Evolutionary conservation across 2,888 invertebrate species (phyloP).

Genomic region (Eupithecia abbreviata): DNA sequence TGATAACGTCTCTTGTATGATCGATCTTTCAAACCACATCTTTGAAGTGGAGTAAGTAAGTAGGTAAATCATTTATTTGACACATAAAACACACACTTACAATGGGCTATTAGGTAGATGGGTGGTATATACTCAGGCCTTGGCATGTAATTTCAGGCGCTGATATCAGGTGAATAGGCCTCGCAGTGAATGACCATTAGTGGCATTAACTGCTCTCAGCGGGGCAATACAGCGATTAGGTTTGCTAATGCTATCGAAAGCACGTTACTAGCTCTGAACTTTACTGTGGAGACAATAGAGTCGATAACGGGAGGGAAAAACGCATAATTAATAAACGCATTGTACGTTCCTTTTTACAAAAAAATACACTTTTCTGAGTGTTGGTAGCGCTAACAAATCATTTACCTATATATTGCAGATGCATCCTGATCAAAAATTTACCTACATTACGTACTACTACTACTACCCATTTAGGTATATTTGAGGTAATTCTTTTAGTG

Average conservation of each 20-base stretch:
- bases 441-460: background rate
- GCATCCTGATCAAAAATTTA: background rate
- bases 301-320: background rate
- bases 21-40: background rate
- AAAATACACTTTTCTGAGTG: background rate
- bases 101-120: background rate
- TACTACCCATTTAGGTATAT: background rate
- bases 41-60: background rate
- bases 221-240: conserved; percentile 72
- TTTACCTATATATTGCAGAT: background rate
- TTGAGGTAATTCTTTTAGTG: background rate
- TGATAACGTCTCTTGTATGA: background rate
- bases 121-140: background rate
- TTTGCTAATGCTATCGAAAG: conserved; percentile 64
- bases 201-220: conserved; percentile 63
- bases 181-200: conserved; percentile 49
- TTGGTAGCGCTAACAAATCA: background rate
- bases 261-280: conserved; percentile 29
- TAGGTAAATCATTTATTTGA: too few species aligned
- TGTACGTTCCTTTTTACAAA: background rate
- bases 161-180: conserved; percentile 23
- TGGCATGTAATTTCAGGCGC: background rate
- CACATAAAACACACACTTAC: too few species aligned
- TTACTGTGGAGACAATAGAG: background rate
- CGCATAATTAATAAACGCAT: background rate